Base-by-base conservation (phyloP, 2,797 vertebrate genomes). In the Orientallactaga sibirica region DNA sequence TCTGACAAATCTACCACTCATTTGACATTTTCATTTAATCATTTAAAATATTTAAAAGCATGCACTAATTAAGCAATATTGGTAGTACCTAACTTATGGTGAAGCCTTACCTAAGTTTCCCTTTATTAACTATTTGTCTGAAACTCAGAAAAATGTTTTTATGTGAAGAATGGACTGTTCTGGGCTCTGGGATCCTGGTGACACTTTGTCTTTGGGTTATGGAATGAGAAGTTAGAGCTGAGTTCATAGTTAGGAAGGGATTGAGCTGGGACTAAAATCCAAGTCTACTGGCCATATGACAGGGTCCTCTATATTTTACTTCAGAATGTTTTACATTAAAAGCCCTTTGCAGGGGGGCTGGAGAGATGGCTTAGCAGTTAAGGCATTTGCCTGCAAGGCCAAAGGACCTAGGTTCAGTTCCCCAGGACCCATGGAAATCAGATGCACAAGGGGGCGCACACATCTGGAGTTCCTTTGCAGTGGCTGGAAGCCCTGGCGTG, bases 1-100 rank as follows among this genome's bases (percentile, higher is more conserved):
- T 91, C 76, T 88, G 90, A 19, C 58, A 86, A 94, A 48, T 61
- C 41, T 2, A 79, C 68, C 19, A 62, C 7, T 78, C 37, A 80
- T 74, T n/a, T 88, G 27, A 9, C 73, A 25, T 55, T 71, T 79
- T 89, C 55, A 61, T 91, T 88, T 80, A 92, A 93, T 85, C 64
- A 43, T 90, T 37, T 15, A 7, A 14, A 25, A 37, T 86, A 78
- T 74, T 90, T 61, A 62, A 75, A 74, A 78, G 86, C 37, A 52
- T n/a, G 2, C 7, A 73, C 0, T 73, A 58, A 89, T 84, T 81
- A 27, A 75, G 68, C 19, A 37, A 4, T 88, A 76, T 66, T 87
- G 55, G 27, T 48, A 80, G 75, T 37, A 73, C 67, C 70, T 91
- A 48, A 88, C 16, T 86, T 94, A 90, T 15, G 24, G 58, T 62